These are phyloP conservation scores for Herpetotheres cachinnans DNA, from an alignment of 2,113 vertebrate genomes.

Conservation along the genomic window DNA sequence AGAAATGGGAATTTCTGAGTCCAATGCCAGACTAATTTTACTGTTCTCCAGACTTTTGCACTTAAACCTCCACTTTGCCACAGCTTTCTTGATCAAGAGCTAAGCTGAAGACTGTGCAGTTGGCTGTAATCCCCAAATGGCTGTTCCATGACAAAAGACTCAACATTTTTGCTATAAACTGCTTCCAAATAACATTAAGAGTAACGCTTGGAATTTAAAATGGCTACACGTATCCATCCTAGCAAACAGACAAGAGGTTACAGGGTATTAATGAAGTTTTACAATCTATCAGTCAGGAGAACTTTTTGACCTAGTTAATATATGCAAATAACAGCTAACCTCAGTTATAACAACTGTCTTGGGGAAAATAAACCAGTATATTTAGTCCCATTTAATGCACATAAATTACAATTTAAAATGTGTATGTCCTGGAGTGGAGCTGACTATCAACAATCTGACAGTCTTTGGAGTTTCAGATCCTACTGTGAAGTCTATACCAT, in stretches of 20 bases:
- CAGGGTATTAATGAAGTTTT: neutral
- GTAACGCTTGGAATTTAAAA: neutral
- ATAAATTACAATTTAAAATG: neutral
- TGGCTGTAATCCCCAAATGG: neutral
- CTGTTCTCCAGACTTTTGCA: neutral
- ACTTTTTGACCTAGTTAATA: neutral
- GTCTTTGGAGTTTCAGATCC: neutral
- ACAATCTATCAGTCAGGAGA: neutral
- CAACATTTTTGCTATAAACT: neutral
- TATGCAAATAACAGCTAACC: neutral
- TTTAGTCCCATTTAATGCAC: neutral
- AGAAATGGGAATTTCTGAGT: neutral
- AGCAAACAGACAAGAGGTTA: neutral
- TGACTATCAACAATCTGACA: neutral
- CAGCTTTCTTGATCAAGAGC: neutral
- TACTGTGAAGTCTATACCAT: neutral
- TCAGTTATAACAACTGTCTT: neutral
- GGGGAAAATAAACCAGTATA: neutral
- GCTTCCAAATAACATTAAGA: neutral
- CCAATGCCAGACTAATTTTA: neutral
- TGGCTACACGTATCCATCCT: neutral
- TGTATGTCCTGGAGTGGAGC: neutral
- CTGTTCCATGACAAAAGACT: neutral
- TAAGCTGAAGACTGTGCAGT: neutral
- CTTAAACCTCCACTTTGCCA: neutral